Evolutionary conservation across 2,797 vertebrate genomes (phyloP).

Genomic region (Acropternis orthonyx): DNA sequence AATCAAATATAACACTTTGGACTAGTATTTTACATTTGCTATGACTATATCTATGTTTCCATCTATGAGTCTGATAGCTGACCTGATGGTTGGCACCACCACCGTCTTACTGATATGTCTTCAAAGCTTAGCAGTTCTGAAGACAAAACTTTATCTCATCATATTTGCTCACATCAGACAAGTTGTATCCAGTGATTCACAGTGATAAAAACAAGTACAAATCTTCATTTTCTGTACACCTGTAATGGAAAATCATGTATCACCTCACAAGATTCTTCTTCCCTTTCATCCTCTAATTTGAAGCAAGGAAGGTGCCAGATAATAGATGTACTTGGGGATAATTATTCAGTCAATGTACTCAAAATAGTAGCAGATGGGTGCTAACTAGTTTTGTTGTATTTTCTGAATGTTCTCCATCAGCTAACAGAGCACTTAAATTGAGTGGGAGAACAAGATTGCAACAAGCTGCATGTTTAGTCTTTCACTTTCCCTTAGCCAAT

Average conservation of each 20-base stretch:
- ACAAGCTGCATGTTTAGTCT: neutral
- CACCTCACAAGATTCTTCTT: neutral
- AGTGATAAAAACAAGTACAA: neutral
- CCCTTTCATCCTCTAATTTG: neutral
- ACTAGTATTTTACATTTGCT: neutral
- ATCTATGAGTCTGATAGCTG: neutral
- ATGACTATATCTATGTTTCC: neutral
- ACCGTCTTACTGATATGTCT: neutral
- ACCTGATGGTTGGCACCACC: neutral
- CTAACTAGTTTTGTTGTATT: neutral
- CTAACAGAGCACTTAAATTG: neutral
- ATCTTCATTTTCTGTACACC: neutral
- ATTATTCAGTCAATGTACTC: neutral
- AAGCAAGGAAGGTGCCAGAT: neutral
- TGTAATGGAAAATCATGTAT: neutral
- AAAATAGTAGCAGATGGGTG: neutral
- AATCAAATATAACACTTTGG: neutral
- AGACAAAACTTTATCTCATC: neutral
- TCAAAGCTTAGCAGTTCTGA: neutral
- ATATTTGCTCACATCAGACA: neutral
- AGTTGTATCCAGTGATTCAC: neutral
- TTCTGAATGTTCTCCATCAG: neutral
- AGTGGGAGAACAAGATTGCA: neutral
- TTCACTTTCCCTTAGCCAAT: neutral
- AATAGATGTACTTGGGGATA: neutral